Evolutionary conservation across 2,113 vertebrate species (phyloP), one percentile per base, ranked within the genome.

Genomic region (Perca flavescens): DNA sequence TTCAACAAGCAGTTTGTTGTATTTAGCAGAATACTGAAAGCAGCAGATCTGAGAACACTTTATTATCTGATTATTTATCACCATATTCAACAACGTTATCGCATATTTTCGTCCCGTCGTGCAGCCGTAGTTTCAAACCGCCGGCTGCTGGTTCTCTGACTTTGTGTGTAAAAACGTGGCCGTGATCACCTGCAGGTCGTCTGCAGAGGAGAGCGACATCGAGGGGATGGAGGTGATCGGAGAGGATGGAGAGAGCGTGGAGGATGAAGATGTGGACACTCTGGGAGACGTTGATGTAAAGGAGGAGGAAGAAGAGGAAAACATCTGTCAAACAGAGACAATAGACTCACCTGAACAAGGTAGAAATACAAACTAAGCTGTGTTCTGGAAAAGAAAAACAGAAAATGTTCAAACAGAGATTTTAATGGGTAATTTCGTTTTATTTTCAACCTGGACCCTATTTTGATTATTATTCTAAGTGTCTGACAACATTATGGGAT

Each of bases 151-250:
- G 25, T 43, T 21, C 1, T 3, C 5, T 7, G 11, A 54, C 31
- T 40, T 47, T 28, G 34, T 34, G 34, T 34, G 34, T 2, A 25
- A 65, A 57, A 25, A 14, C 40, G 52, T 22, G 34, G 12, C 6
- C 1, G 22, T 56, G 12, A 22, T 7, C 1, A 2, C 10, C 67
- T 40, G 22, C 83, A 92, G 89, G 68, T 79, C 22, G 4, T 80
- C 85, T 47, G 81, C 22, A 3, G 90, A 90, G 7, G 91, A 91
- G 6, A 93, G 90, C 25, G 93, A 94, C 85, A 89, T 93, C 10
- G 93, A 94, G 75, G 94, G 92, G 31, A 92, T 94, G 92, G 92
- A 88, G 71, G 92, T 94, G 69, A 87, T 93, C 6, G 93, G 88
- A 25, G 93, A 93, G 82, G 92, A 94, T 8, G 88, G 78, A 40